phyloP scores from a whole-genome alignment of 2,113 vertebrate genomes.

The Calidris pugnax region DNA sequence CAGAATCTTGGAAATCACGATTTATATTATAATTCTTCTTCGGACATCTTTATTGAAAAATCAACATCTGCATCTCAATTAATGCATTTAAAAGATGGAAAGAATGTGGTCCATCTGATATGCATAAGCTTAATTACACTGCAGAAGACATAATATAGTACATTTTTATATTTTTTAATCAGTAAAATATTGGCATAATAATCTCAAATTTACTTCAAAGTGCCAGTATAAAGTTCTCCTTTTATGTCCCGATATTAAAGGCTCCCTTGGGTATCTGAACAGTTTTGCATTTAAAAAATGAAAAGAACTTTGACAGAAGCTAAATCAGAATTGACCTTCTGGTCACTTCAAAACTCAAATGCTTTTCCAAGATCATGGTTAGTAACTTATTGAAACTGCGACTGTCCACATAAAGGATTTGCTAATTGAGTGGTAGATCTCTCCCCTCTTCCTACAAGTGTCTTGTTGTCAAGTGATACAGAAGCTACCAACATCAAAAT shows the following conservation, averaged over 20 bases:
- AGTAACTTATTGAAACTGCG: neutral
- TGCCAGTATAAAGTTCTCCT: neutral
- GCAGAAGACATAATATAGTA: neutral
- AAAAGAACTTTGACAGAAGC: neutral
- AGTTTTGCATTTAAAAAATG: constrained; percentile 29
- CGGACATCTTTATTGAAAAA: constrained; percentile 30
- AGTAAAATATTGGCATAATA: neutral
- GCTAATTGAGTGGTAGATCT: neutral
- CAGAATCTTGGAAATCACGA: neutral
- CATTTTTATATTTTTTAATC: constrained; percentile 24
- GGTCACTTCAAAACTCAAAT: neutral
- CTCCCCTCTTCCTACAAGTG: neutral
- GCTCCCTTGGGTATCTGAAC: neutral
- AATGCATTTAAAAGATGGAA: neutral
- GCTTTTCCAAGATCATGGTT: neutral
- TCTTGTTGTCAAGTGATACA: neutral
- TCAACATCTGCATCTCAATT: constrained; percentile 50
- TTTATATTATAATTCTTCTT: constrained; percentile 40
- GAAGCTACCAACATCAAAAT: neutral
- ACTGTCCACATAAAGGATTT: neutral
- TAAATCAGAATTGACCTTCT: neutral
- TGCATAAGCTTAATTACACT: neutral
- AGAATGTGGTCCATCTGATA: neutral
- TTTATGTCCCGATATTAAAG: constrained; percentile 34
- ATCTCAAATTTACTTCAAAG: neutral